phyloP scores from a whole-genome alignment of 2,888 invertebrate species.

The Trichacis sp. region DNA sequence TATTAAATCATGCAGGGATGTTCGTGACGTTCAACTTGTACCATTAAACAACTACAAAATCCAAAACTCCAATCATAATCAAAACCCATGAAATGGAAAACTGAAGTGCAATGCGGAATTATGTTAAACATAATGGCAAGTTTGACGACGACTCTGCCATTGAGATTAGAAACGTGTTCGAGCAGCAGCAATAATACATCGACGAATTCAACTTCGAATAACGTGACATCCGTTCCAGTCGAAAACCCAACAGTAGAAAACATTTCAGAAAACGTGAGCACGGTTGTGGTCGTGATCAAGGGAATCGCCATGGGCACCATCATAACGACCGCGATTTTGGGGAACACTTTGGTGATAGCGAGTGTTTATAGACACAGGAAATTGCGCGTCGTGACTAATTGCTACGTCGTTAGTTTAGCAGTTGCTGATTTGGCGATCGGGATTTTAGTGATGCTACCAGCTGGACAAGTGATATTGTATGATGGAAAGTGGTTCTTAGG shows the following conservation, averaged over 20 bases:
- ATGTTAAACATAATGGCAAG: conserved; percentile 65
- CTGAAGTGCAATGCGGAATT: conserved; percentile 24
- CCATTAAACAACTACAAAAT: too few relatives aligned
- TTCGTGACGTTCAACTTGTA: too few relatives aligned
- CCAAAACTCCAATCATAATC: too few relatives aligned
- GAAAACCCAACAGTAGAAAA: conserved; percentile 63
- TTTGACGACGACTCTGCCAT: conserved; percentile 59
- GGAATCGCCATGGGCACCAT: conserved; percentile 86
- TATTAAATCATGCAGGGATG: too few relatives aligned
- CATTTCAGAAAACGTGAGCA: conserved; percentile 59
- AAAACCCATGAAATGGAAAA: too few relatives aligned
- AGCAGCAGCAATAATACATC: conserved; percentile 44
- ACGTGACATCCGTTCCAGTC: conserved; percentile 54
- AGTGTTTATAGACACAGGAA: conserved; percentile 85
- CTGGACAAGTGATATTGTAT: conserved; percentile 77
- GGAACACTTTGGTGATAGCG: conserved; percentile 91
- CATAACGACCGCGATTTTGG: conserved; percentile 89
- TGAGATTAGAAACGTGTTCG: conserved; percentile 51
- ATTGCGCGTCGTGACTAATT: conserved; percentile 90
- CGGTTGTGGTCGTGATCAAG: conserved; percentile 74
- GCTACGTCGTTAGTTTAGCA: conserved; percentile 93
- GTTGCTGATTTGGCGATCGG: conserved; percentile 94
- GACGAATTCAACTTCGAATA: conserved; percentile 42
- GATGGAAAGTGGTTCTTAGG: conserved; percentile 88
- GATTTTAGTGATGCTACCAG: conserved; percentile 90